Conservation (phyloP, 2,888 invertebrate species). For the Pecten maximus region DNA sequence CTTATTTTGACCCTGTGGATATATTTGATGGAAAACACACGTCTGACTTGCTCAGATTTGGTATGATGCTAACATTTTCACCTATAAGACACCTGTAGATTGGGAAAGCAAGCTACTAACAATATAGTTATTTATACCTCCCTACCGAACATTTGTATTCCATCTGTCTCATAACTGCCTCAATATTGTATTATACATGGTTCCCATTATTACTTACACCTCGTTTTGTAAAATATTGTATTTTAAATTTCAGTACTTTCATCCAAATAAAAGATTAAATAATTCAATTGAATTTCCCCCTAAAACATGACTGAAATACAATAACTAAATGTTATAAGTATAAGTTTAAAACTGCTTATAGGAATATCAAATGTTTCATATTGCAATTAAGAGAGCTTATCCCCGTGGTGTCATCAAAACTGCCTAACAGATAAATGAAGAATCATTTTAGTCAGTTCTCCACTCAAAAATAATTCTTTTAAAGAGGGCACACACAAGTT, state of each 20-base stretch:
- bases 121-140: background rate
- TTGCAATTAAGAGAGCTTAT: no score
- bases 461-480: no score
- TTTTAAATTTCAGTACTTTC: background rate
- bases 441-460: no score
- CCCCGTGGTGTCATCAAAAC: no score
- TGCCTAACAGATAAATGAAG: no score
- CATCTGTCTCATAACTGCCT: background rate
- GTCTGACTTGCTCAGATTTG: slow-evolving; percentile 55
- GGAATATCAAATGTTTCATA: no score
- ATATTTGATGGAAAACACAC: slow-evolving; percentile 57
- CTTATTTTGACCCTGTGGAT: slow-evolving; percentile 53
- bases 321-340: no score
- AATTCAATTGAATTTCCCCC: no score
- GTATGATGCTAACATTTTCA: slow-evolving; percentile 47
- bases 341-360: no score
- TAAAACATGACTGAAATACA: no score
- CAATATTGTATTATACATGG: background rate
- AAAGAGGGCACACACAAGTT: no score
- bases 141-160: background rate
- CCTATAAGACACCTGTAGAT: background rate
- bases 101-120: slow-evolving; percentile 30
- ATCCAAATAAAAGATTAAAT: no score
- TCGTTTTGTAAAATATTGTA: background rate
- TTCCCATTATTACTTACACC: background rate